phyloP scores from a whole-genome alignment of 2,888 invertebrate species.

The Glaucopsyche alexis region DNA sequence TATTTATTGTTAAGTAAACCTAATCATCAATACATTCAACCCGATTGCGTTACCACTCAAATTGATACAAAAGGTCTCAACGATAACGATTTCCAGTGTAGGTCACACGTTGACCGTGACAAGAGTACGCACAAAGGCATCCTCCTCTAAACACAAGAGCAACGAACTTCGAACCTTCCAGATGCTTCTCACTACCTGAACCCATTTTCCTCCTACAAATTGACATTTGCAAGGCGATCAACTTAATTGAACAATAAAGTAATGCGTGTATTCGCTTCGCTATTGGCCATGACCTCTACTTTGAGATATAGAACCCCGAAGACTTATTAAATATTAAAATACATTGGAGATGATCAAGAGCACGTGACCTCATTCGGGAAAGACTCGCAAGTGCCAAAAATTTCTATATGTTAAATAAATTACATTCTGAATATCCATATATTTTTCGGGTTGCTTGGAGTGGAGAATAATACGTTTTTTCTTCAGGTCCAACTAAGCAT shows the following conservation, averaged over 20 bases:
- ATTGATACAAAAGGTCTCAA: conserved; percentile 8
- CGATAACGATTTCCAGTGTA: not conserved
- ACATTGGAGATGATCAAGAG: conserved; percentile 6
- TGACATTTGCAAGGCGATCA: not conserved
- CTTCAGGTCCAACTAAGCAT: not conserved
- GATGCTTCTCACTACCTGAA: not conserved
- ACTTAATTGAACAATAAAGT: not conserved
- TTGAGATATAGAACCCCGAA: not conserved
- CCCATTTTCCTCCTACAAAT: not conserved
- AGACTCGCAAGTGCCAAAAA: not conserved
- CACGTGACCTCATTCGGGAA: conserved; percentile 1
- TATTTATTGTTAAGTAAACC: not conserved
- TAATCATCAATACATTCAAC: not conserved
- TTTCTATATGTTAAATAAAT: not conserved
- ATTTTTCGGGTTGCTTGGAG: too few relatives aligned
- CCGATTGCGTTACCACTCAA: not conserved
- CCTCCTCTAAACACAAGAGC: conserved; percentile 13
- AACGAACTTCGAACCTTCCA: conserved; percentile 7
- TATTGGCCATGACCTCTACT: not conserved
- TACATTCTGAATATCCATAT: not conserved
- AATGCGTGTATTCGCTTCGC: not conserved
- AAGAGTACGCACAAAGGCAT: not conserved
- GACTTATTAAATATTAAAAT: not conserved
- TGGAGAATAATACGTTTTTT: not conserved
- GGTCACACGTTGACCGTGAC: not conserved